Evolutionary conservation across 2,888 invertebrate genomes (phyloP), one percentile per base, ranked within the genome.

Genomic region (Melolontha melolontha): DNA sequence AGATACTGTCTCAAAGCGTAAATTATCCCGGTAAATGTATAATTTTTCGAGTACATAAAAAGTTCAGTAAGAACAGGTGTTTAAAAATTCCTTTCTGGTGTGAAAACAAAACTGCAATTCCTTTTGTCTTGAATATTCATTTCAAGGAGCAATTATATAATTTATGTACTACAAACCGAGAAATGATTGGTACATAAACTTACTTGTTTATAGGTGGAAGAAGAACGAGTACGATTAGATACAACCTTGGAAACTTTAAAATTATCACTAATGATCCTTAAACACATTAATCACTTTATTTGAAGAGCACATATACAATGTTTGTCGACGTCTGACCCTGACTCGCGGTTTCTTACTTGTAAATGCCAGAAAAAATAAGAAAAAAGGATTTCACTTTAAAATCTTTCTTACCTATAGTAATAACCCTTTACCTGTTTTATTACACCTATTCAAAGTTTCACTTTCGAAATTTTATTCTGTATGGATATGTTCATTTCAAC

Each of bases 261-360:
- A 50, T 66, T 64, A 52, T 17, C 49, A 49, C 52, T 14, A 55
- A 66, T 55, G 40, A 41, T 50, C 50, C 34, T 47, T 42, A 65
- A 71, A 68, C 68, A 72, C 70, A 73, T 75, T 75, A 75, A 74
- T 76, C 75, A 76, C 72, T n/a, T 40, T 11, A 66, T 68, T 47
- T 66, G 75, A 78, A 75, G 69, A 67, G 71, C 66, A 34, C 47
- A 29, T 8, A 14, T 17, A 22, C 29, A 47, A 14, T 42, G 7
- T 34, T 34, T 42, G 27, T 47, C 47, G 29, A 75, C 62, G 63
- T 72, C 79, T 81, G 80, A 77, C 82, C 82, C 79, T 81, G 81
- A 76, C 64, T 73, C 76, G 82, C 75, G 82, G 81, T 82, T 82
- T 82, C 79, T 74, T 75, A 75, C 75, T 74, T 67, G 70, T 73